A percentile compares a stretch with the other conserved stretches of the same genome.
Conservation (phyloP, 2,113 vertebrate species). For the Alouatta palliata region DNA sequence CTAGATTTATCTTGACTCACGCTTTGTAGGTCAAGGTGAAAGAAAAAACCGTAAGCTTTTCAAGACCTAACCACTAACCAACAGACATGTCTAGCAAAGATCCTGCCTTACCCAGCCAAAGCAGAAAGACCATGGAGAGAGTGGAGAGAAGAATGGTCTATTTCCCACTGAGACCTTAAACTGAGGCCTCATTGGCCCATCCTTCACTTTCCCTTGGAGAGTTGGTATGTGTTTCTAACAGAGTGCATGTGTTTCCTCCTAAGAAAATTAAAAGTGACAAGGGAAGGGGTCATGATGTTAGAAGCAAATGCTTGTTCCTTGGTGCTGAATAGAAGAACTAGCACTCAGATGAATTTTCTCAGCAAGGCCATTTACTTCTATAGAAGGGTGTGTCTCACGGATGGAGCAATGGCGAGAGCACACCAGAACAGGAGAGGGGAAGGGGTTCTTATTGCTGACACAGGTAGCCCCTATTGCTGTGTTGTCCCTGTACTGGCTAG, state of each 20-base stretch:
- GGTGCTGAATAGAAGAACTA: no score
- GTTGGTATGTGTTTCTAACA: background rate
- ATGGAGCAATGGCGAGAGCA: no score
- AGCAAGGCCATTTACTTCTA: no score
- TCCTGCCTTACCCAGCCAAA: background rate
- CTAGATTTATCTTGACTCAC: slow-evolving; percentile 47
- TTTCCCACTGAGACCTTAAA: background rate
- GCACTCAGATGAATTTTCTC: no score
- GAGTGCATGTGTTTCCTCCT: background rate
- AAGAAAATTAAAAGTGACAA: background rate
- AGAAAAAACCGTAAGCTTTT: slow-evolving; percentile 33
- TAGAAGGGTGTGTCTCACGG: no score
- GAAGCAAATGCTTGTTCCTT: no score
- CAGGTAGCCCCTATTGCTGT: no score
- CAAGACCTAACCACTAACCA: background rate
- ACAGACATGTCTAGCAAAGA: background rate
- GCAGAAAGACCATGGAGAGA: background rate
- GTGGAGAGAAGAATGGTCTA: slow-evolving; percentile 5
- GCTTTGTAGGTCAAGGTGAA: slow-evolving; percentile 54
- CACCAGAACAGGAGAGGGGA: no score
- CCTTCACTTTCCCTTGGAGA: slow-evolving; percentile 20
- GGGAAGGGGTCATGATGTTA: background rate
- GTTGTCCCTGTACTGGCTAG: no score
- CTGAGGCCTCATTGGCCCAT: background rate
- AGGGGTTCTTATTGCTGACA: no score